Percentiles rank a stretch among this genome's conserved stretches.
Evolutionary conservation across 2,888 invertebrate species (phyloP).

Genomic region (Xiphydria camelus): DNA sequence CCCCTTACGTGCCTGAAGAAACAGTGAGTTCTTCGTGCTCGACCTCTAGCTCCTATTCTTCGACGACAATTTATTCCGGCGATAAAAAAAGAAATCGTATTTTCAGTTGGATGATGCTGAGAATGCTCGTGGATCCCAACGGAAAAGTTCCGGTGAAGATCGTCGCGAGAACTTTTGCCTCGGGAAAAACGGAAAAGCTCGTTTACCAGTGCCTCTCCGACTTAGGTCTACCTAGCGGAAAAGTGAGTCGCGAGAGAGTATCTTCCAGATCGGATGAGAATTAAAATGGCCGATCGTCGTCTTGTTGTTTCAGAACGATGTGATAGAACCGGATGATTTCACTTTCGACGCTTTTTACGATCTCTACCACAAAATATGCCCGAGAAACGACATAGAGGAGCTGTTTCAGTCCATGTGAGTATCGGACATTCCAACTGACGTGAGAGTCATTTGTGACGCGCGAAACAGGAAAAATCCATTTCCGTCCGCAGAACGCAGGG

Average conservation of each 20-base stretch:
- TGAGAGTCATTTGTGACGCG: too few species aligned
- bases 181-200: constrained; percentile 98
- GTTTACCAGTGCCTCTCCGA: constrained; percentile 96
- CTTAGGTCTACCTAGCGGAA: constrained; percentile 89
- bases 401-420: constrained; percentile 94
- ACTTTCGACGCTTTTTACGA: constrained; percentile 99
- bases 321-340: constrained; percentile 91
- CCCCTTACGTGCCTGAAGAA: constrained; percentile 98
- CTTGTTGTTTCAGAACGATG: constrained; percentile 81
- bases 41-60: too few species aligned
- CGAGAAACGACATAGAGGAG: constrained; percentile 97
- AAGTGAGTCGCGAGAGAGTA: constrained; percentile 59
- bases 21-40: constrained; percentile 80
- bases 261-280: too few species aligned
- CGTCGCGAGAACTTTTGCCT: constrained; percentile 96
- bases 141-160: constrained; percentile 97
- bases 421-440: too few species aligned
- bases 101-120: constrained; percentile 97
- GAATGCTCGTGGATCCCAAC: constrained; percentile 89
- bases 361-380: constrained; percentile 98
- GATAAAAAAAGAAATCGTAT: constrained; percentile 8
- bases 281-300: too few species aligned
- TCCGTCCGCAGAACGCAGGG: constrained; percentile 75
- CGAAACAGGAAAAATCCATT: too few species aligned
- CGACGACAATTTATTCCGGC: not conserved